Percentiles rank a stretch among this genome's conserved stretches.
Conservation (phyloP, 1,140 invertebrate species). For the Drosophila leontia region DNA sequence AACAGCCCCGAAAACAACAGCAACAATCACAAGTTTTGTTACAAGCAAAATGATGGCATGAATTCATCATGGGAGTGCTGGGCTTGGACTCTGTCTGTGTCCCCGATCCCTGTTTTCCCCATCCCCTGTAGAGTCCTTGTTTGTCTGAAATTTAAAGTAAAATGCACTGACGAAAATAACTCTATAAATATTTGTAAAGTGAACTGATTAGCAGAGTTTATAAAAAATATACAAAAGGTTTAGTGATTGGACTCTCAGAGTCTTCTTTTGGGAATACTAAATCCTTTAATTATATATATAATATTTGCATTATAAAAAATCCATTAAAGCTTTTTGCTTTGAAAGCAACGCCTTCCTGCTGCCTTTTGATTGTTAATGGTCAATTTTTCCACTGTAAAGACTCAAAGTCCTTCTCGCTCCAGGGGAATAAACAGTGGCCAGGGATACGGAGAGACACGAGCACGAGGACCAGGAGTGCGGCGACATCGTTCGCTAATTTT, state of each 20-base stretch:
- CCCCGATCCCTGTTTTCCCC: slow-evolving; percentile 17
- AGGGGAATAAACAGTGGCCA: slow-evolving; percentile 7
- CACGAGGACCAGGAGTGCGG: slow-evolving; percentile 20
- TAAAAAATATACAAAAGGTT: no score
- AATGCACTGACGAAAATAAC: slow-evolving; percentile 19
- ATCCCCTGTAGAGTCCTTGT: slow-evolving; percentile 22
- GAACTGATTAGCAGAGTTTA: background rate
- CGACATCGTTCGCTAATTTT: slow-evolving; percentile 74
- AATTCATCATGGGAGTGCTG: slow-evolving; percentile 73
- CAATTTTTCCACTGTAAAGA: slow-evolving; percentile 33
- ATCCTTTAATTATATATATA: no score
- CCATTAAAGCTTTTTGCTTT: background rate
- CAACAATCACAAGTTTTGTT: slow-evolving; percentile 77
- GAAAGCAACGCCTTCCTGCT: background rate
- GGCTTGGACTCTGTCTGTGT: slow-evolving; percentile 14
- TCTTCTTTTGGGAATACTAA: background rate
- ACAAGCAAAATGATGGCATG: slow-evolving; percentile 79
- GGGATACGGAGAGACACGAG: slow-evolving; percentile 6
- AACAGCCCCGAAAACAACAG: slow-evolving; percentile 35
- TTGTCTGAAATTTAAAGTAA: slow-evolving; percentile 66
- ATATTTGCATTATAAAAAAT: background rate
- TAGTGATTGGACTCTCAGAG: no score
- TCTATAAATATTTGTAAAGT: background rate
- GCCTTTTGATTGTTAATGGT: background rate
- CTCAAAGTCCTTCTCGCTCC: slow-evolving; percentile 48